phyloP scores from a whole-genome alignment of 30 jellyfish, hydroid and myxozoan species.

The Hydractinia echinata region DNA sequence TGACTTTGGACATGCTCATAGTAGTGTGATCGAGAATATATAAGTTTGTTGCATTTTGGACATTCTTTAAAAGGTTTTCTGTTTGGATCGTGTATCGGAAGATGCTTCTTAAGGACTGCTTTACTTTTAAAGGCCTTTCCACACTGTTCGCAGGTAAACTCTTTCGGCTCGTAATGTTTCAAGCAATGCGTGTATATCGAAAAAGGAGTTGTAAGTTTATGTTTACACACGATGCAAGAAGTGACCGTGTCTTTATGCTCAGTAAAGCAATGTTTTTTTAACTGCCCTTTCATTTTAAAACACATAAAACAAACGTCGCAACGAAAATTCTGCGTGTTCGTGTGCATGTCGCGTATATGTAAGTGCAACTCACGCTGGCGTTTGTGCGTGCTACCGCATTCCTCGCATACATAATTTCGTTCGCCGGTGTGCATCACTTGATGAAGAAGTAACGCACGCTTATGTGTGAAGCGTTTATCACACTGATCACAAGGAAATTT shows the following conservation, averaged over 20 bases:
- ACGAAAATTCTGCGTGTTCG: background rate
- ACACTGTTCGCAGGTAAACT: constrained; percentile 5
- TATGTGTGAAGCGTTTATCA: constrained; percentile 19
- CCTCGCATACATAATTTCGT: constrained; percentile 22
- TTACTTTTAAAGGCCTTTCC: constrained; percentile 8
- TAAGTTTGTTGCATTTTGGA: constrained; percentile 14
- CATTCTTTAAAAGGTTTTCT: constrained; percentile 6
- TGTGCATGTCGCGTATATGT: constrained; percentile 19
- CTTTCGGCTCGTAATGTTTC: constrained; percentile 5
- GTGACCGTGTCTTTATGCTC: constrained; percentile 17
- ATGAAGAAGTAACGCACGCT: constrained; percentile 3
- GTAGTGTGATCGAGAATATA: constrained; percentile 4
- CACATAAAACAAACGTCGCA: constrained; percentile 28
- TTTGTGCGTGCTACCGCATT: constrained; percentile 23
- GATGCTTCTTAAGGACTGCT: constrained; percentile 4
- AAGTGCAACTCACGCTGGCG: constrained; percentile 21
- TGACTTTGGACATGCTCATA: constrained; percentile 17
- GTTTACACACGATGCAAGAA: constrained; percentile 20
- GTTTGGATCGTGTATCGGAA: constrained; percentile 6
- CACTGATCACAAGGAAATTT: constrained; percentile 18
- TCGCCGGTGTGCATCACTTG: constrained; percentile 12
- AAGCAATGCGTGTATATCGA: constrained; percentile 15
- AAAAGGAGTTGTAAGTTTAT: constrained; percentile 14
- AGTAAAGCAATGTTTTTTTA: constrained; percentile 9
- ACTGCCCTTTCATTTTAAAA: background rate